Evolutionary conservation across 1,140 invertebrate genomes (phyloP), one percentile per base, ranked within the genome.

Genomic region (Diabrotica virgifera): DNA sequence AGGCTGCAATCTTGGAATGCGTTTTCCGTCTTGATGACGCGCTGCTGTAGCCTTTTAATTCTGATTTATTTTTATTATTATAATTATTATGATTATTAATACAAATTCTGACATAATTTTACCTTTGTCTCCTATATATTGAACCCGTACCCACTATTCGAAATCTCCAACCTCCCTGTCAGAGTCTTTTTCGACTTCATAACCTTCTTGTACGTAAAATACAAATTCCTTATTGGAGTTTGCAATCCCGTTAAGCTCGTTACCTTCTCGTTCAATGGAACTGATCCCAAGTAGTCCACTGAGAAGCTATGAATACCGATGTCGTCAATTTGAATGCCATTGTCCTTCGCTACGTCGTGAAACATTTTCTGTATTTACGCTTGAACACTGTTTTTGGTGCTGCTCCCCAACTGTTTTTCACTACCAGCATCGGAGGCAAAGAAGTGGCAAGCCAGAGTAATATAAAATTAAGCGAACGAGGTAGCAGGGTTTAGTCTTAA

Each of bases 301-400:
- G 87, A 82, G 68, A 90, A 90, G 35, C 80, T 73, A 63, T 87
- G 86, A 0, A 83, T 80, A 0, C 81, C 67, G 10, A 66, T 69
- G 11, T 80, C 81, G 63, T 68, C 79, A 36, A 82, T 78, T 5
- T 72, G 80, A 66, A 72, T 80, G 74, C 75, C 84, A 52, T 76
- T 68, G 75, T 86, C 88, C 71, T 88, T 86, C 9, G 90, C 87
- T 72, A 91, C 88, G 64, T 93, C 91, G 14, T 87, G 87, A 74
- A 94, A 93, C 85, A 94, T 91, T 70, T 89, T 87, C 76, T 93
- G 91, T 73, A 94, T 94, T 64, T 89, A 85, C 7, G 89, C 90
- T 76, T 94, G 91, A 5, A 93, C 91, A 12, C 86, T 89, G 71
- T 91, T 91, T 72, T 89, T 86, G 14, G 85, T 83, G 56, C 60